These are phyloP conservation scores for Phenacoccus solenopsis DNA, from an alignment of 1,140 invertebrate species.

Conservation along the genomic window DNA sequence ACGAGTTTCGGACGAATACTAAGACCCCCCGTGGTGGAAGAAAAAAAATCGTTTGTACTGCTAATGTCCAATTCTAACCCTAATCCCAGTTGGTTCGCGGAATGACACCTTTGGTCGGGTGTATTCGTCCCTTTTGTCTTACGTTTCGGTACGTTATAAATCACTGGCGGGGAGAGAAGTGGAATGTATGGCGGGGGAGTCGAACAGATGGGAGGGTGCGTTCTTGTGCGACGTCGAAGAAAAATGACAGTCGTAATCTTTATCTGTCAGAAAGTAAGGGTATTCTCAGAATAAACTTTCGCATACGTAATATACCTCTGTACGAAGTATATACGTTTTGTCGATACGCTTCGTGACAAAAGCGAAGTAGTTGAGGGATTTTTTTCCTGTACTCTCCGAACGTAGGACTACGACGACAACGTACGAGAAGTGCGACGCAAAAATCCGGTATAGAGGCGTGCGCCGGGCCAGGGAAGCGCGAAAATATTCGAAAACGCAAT, in stretches of 20 bases:
- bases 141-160: not conserved
- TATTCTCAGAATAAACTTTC: not conserved
- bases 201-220: not conserved
- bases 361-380: not conserved
- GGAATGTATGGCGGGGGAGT: not conserved
- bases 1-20: too few species aligned
- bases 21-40: not conserved
- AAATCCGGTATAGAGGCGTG: not conserved
- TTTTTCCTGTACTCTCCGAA: too few species aligned
- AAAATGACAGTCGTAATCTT: conserved; percentile 14
- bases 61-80: not conserved
- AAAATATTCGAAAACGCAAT: conserved; percentile 14
- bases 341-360: not conserved
- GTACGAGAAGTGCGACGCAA: not conserved
- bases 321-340: not conserved
- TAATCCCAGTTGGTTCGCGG: not conserved
- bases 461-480: not conserved
- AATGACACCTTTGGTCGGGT: too few species aligned
- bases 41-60: not conserved
- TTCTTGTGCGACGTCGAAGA: not conserved
- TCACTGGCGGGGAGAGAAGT: not conserved
- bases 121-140: too few species aligned
- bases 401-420: too few species aligned
- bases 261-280: not conserved
- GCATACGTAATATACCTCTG: not conserved